Conservation (phyloP, 2,113 vertebrate species). For the Nettapus auritus region DNA sequence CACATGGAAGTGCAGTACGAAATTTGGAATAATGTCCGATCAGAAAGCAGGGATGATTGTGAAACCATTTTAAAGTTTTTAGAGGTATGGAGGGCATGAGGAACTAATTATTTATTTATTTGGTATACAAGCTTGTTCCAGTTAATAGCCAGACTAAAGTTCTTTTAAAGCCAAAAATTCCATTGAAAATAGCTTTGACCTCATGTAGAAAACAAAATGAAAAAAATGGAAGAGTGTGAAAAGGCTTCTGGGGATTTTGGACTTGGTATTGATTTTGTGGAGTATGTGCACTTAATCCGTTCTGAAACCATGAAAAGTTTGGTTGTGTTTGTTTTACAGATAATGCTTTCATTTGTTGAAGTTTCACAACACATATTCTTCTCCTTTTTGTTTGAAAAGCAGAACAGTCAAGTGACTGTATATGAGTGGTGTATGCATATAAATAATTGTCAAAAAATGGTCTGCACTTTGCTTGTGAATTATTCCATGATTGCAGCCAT, state of each 20-base stretch:
- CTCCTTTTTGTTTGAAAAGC: background rate
- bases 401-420: background rate
- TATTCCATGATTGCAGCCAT: background rate
- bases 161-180: background rate
- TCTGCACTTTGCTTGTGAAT: background rate
- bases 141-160: background rate
- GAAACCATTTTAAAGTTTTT: background rate
- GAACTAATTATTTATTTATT: background rate
- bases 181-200: background rate
- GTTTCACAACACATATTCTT: background rate
- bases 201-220: background rate
- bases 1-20: background rate
- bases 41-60: background rate
- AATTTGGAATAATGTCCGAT: background rate
- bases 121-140: background rate
- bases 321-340: background rate
- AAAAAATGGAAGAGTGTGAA: background rate
- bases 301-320: background rate
- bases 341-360: background rate
- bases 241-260: background rate
- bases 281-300: background rate
- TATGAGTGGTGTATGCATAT: background rate
- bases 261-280: conserved; percentile 6
- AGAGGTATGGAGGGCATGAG: background rate
- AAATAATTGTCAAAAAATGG: background rate